Conservation (phyloP, 1,140 invertebrate genomes). For the Pteromalus puparum region DNA sequence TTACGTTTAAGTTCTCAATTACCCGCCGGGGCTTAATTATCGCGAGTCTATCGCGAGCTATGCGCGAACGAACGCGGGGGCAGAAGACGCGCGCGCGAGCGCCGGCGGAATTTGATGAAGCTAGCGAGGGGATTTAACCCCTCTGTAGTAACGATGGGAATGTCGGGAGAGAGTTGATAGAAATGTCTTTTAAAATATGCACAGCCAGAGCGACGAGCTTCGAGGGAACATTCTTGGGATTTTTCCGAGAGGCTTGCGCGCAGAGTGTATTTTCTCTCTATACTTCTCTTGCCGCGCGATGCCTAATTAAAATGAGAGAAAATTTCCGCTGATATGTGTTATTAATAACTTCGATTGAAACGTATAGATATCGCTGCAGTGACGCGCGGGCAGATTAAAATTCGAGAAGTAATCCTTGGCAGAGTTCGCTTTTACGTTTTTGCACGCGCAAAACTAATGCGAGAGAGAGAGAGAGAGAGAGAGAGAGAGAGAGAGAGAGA, state of each 20-base stretch:
- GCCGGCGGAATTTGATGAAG: background rate
- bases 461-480: too few species aligned
- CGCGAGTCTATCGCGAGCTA: slow-evolving; percentile 28
- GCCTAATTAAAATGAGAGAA: too few species aligned
- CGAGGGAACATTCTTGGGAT: background rate
- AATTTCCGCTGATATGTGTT: too few species aligned
- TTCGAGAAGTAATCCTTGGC: background rate
- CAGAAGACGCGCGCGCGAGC: background rate
- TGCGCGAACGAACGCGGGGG: background rate
- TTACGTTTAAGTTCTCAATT: slow-evolving; percentile 52
- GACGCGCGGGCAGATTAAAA: slow-evolving; percentile 2
- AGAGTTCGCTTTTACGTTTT: background rate
- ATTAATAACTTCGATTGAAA: background rate
- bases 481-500: too few species aligned
- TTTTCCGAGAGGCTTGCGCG: background rate
- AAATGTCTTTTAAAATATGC: slow-evolving; percentile 33
- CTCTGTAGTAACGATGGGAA: background rate
- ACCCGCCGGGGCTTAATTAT: slow-evolving; percentile 48
- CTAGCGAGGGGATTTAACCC: slow-evolving; percentile 14
- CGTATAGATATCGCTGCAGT: background rate
- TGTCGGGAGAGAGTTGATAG: slow-evolving; percentile 10
- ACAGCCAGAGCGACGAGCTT: background rate
- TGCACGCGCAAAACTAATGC: background rate
- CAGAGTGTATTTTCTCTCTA: too few species aligned
- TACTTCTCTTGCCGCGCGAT: background rate